Base-by-base conservation (phyloP, 2,113 vertebrate genomes). In the Alouatta palliata region DNA sequence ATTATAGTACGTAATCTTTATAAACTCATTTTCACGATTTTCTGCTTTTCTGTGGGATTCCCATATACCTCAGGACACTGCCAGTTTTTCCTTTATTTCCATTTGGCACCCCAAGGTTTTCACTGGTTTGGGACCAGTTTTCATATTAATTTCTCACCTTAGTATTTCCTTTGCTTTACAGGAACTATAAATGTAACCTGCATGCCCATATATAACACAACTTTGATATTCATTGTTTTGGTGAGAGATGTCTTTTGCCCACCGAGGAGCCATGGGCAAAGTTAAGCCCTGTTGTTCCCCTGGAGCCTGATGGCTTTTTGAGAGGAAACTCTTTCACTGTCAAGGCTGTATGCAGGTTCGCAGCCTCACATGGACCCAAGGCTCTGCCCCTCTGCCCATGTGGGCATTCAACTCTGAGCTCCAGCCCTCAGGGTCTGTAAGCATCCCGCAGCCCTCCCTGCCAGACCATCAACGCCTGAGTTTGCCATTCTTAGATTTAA, bases 191-290 rank as follows among this genome's bases (percentile, higher is more conserved):
- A 25, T 45, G 19, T 20, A 30, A 35, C 11, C 58, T 3, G 23
- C 1, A 17, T 7, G 21, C 12, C 2, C 45, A 3, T 5, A 35
- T 8, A 3, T 20, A 27, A 58, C 1, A 30, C 2, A 52, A 20
- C 35, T 49, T 58, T 45, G 56, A 8, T 37, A 40, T 14, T 61
- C 40, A 43, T 43, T 43, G 19, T 70, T 27, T 90, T 19, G 14
- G 5, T 30, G 71, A 3, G 52, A 45, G 43, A 66, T 12, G 64
- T 75, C 20, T 58, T 54, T 47, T 14, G n/a, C 23, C 64, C 8
- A 47, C 30, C n/a, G 13, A 21, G 30, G 37, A 27, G n/a, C 27
- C 19, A 8, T 4, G 25, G 45, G 47, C 30, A 87, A 49, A 49
- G 14, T 25, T 3, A 21, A 7, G 21, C 40, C 37, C 0, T 19